A percentile compares a stretch with the other conserved stretches of the same genome.
phyloP scores from a whole-genome alignment of 2,888 invertebrate species.

The Carcina quercana region DNA sequence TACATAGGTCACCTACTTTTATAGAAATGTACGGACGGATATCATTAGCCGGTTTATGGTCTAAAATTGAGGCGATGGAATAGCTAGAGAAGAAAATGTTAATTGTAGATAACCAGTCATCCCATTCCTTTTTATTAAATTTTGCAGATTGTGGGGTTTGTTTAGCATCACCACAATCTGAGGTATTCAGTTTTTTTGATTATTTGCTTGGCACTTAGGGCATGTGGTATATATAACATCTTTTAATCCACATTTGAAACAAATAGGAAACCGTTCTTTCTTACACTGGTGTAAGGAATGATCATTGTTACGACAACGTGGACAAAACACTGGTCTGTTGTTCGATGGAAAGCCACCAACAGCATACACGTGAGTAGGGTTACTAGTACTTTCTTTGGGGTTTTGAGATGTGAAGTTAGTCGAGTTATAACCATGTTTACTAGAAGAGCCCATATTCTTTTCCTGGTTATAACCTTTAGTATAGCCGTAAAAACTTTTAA shows the following conservation, averaged over 20 bases:
- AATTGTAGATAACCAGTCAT: constrained; percentile 12
- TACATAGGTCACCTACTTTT: not conserved
- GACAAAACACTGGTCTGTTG: constrained; percentile 9
- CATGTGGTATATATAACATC: constrained; percentile 13
- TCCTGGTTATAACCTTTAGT: not conserved
- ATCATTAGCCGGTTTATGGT: constrained; percentile 7
- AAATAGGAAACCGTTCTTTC: constrained; percentile 9
- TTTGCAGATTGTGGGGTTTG: constrained; percentile 2
- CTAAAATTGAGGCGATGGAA: constrained; percentile 13
- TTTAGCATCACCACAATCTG: constrained; percentile 8
- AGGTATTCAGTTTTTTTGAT: constrained; percentile 16
- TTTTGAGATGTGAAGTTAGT: not conserved
- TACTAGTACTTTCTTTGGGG: not conserved
- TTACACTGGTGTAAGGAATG: constrained; percentile 10
- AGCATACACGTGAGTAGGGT: not conserved
- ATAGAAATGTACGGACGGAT: constrained; percentile 15
- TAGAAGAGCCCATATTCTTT: not conserved
- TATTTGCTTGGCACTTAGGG: constrained; percentile 4
- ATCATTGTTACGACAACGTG: constrained; percentile 10
- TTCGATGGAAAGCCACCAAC: not conserved
- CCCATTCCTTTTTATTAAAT: constrained; percentile 10
- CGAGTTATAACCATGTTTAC: not conserved
- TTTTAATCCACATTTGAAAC: constrained; percentile 16
- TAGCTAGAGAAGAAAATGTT: constrained; percentile 8
- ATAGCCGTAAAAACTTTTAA: constrained; percentile 1